Percentiles rank a stretch among this genome's conserved stretches.
These are phyloP conservation scores for Unio delphinus DNA, from an alignment of 2,888 invertebrate species.

Conservation along the genomic window DNA sequence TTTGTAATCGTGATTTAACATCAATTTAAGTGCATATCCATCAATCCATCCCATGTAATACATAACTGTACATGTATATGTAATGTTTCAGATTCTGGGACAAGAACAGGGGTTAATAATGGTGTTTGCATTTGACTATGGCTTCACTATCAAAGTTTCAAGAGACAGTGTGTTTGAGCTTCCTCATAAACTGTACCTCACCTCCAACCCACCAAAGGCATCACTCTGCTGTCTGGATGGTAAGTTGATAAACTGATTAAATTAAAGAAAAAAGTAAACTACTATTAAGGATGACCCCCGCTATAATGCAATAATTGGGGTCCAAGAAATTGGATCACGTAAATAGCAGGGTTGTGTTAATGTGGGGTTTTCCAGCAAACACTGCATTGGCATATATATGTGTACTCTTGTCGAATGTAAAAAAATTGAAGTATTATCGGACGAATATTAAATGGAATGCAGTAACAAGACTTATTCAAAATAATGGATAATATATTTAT, in stretches of 20 bases:
- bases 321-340: too few relatives aligned
- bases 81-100: constrained; percentile 17
- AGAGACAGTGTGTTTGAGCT: constrained; percentile 21
- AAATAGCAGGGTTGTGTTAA: too few relatives aligned
- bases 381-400: not conserved
- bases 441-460: not conserved
- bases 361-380: not conserved
- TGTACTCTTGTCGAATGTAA: not conserved
- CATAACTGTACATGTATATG: not conserved
- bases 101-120: constrained; percentile 18
- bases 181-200: constrained; percentile 23
- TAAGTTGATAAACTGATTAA: too few relatives aligned
- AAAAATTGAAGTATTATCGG: not conserved
- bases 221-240: constrained; percentile 44
- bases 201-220: constrained; percentile 24
- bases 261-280: too few relatives aligned
- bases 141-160: constrained; percentile 23
- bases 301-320: too few relatives aligned
- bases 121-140: constrained; percentile 43
- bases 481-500: too few relatives aligned
- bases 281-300: not conserved
- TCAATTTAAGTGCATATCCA: too few relatives aligned
- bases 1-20: too few relatives aligned
- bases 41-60: too few relatives aligned
- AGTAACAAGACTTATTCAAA: too few relatives aligned